Conservation (phyloP, 2,888 invertebrate genomes). For the Catotricha subobsoleta region DNA sequence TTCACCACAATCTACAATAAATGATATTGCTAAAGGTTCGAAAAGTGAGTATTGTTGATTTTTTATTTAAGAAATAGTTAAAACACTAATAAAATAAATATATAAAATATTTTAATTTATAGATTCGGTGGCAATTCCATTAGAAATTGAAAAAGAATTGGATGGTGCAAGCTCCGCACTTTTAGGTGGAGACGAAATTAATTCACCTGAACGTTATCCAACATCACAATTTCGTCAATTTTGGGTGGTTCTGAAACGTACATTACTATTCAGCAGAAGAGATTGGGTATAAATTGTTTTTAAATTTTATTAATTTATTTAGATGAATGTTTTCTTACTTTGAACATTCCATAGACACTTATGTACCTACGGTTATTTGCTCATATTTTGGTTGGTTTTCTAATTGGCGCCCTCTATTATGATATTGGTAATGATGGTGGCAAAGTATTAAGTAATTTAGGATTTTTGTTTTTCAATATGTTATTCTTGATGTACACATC, state of each 20-base stretch:
- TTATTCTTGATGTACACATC: constrained; percentile 97
- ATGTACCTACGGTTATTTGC: constrained; percentile 90
- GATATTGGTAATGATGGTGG: constrained; percentile 92
- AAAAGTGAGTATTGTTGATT: constrained; percentile 24
- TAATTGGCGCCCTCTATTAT: constrained; percentile 89
- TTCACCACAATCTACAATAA: constrained; percentile 36
- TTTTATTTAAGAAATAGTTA: constrained; percentile 8
- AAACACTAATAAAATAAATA: neutral
- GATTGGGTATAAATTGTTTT: constrained; percentile 80
- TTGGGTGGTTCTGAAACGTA: constrained; percentile 71
- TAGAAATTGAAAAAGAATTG: constrained; percentile 42
- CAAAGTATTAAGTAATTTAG: constrained; percentile 89
- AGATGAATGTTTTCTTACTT: constrained; percentile 1
- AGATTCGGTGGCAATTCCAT: constrained; percentile 37
- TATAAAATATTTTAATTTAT: neutral
- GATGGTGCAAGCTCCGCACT: constrained; percentile 51
- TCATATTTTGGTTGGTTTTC: constrained; percentile 78
- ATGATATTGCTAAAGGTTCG: constrained; percentile 42
- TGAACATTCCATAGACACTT: constrained; percentile 50
- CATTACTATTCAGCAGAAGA: constrained; percentile 65
- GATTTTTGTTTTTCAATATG: constrained; percentile 96
- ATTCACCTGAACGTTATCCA: constrained; percentile 58
- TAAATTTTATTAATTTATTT: no score
- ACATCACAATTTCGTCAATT: constrained; percentile 69
- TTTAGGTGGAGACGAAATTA: constrained; percentile 41